Base-by-base conservation (phyloP, 2,888 invertebrate genomes). In the Anodontia alba region DNA sequence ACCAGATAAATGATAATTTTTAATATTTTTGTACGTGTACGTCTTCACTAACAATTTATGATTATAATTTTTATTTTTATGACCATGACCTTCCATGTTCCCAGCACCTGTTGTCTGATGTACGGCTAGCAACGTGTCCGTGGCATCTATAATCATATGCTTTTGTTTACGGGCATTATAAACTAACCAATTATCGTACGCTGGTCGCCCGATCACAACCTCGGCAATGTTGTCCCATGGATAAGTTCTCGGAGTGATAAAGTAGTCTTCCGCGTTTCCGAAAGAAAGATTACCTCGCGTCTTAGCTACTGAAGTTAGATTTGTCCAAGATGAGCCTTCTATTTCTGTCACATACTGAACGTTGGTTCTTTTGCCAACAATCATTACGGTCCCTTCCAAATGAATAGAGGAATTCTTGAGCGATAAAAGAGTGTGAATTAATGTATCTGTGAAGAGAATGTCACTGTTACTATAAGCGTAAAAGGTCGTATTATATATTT, bases 121-220 rank as follows among this genome's bases (percentile, higher is more conserved):
- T 15, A 91, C 87, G 12, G 91, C 91, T 10, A 90, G 78, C 3
- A 90, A n/a, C 2, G 91, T 90, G 8, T 86, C 81, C 8, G 92
- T 89, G 5, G 81, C 86, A 69, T 92, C 92, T 17, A 92, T 84
- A 15, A 90, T 89, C 33, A 69, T 67, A 29, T 88, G 80, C 20
- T 88, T 79, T 7, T 79, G 74, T 77, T 87, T 85, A 12, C 88
- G 81, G 1, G 91, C 80, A 72, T 90, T 82, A n/a, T 86, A 86
- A 1, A 92, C 90, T 15, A 92, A 79, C 91, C 91, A 92, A 73
- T 91, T 92, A 73, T 92, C 92, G 71, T 91, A 92, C 0, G 91
- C 92, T 36, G 87, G 73, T n/a, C 91, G 85, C 15, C 92, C 92
- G 43, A 92, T 89, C 43, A 91, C 90, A 71, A 92, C 89, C 46